Base-by-base conservation (phyloP, 2,113 vertebrate genomes). In the Aplodontia rufa region DNA sequence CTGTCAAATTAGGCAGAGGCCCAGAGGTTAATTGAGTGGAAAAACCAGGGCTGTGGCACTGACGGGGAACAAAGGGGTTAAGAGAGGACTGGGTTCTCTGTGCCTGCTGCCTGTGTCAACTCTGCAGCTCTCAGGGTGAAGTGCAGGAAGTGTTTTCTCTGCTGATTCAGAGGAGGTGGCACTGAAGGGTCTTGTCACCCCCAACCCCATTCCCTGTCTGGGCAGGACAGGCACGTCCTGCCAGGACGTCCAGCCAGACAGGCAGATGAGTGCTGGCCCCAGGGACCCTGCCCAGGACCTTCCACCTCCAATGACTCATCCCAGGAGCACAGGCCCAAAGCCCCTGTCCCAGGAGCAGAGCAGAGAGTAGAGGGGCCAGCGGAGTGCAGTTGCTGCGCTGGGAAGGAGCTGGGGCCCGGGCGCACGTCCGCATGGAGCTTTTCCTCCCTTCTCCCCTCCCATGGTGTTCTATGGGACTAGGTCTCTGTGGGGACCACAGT, bases 201-300 rank as follows among this genome's bases (percentile, higher is more conserved):
- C 9, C n/a, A 5, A 22, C 37, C 6, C 6, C 47, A 30, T 19
- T 0, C 8, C 72, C 55, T 51, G 55, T 49, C 66, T 0, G 26
- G 5, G 62, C 17, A 62, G 37, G 22, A 2, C 1, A 32, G 22
- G n/a, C n/a, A 2, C 1, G 14, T 32, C 13, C 35, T 6, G 12
- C 0, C 1, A 14, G 37, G 22, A 2, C 1, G 14, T 32, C 13
- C 35, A 9, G 12, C 0, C 1, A 14, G 37, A 7, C 12, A 19
- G 76, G 37, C 9, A 40, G 45, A 4, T 3, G 8, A 8, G n/a
- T 30, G 72, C 53, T 62, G 37, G n/a, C 37, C 6, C 0, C 5
- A 6, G 20, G 81, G 60, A 35, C 68, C 37, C 42, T 28, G 69
- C 8, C 22, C 30, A 32, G 68, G 26, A 53, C 20, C 28, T 35